Evolutionary conservation across 1,140 invertebrate species (phyloP).

Genomic region (Seison nebaliae): DNA sequence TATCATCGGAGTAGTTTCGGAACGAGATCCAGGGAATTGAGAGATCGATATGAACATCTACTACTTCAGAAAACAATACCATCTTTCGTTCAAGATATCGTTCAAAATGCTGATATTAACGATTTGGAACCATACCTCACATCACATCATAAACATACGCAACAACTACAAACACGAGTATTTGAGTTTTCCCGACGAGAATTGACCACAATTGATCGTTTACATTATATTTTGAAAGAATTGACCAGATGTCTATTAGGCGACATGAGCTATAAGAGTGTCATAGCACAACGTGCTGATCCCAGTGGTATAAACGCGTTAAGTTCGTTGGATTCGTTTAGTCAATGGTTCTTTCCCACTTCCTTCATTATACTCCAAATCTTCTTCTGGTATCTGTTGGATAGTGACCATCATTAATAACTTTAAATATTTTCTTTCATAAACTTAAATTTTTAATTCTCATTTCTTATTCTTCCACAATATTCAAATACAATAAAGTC

Average conservation of each 20-base stretch:
- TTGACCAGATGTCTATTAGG: slow-evolving; percentile 9
- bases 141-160: too few species aligned
- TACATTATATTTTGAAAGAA: too few species aligned
- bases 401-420: too few species aligned
- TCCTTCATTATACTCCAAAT: slow-evolving; percentile 30
- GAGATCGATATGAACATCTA: too few species aligned
- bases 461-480: too few species aligned
- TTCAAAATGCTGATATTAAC: not conserved
- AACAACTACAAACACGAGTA: too few species aligned
- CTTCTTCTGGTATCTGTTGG: slow-evolving; percentile 34
- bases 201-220: too few species aligned
- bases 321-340: slow-evolving; percentile 32
- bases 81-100: not conserved
- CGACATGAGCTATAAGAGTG: slow-evolving; percentile 4
- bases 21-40: too few species aligned
- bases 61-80: slow-evolving; percentile 1
- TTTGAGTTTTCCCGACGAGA: not conserved
- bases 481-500: too few species aligned
- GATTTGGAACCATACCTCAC: not conserved
- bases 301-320: slow-evolving; percentile 17
- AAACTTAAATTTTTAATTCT: too few species aligned
- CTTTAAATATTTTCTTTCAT: too few species aligned
- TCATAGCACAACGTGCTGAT: slow-evolving; percentile 4
- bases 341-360: slow-evolving; percentile 31
- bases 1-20: too few species aligned